phyloP scores from a whole-genome alignment of 2,888 invertebrate genomes.

The Drosophila quinaria region DNA sequence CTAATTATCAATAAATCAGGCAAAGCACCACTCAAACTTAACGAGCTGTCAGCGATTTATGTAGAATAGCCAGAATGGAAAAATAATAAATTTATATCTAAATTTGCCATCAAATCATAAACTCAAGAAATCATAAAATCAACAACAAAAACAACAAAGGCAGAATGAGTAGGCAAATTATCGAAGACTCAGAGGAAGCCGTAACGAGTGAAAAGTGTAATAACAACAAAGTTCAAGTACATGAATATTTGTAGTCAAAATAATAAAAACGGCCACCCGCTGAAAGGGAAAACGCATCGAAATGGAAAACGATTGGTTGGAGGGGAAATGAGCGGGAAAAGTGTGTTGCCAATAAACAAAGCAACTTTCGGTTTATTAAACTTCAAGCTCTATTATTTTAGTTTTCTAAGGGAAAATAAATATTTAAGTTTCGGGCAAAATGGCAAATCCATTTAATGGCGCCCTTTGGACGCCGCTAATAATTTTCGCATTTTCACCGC shows the following conservation, averaged over 20 bases:
- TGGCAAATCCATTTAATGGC: constrained; percentile 44
- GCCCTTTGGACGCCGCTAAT: constrained; percentile 61
- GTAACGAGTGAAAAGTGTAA: not conserved
- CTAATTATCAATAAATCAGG: constrained; percentile 67
- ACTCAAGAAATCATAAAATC: constrained; percentile 66
- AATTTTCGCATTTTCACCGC: constrained; percentile 60
- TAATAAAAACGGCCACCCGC: constrained; percentile 37
- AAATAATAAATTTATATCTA: constrained; percentile 43
- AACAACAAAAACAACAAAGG: constrained; percentile 37
- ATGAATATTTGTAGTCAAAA: constrained; percentile 45
- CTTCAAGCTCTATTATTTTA: constrained; percentile 8
- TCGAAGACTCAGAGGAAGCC: not conserved
- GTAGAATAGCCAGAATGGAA: constrained; percentile 15
- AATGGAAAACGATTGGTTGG: constrained; percentile 37
- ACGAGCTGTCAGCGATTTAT: constrained; percentile 74
- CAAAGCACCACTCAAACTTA: constrained; percentile 55
- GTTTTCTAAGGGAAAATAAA: constrained; percentile 3
- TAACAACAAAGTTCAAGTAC: constrained; percentile 62
- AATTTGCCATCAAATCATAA: constrained; percentile 72
- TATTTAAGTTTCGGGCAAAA: constrained; percentile 17
- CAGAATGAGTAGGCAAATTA: not conserved
- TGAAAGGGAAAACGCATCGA: constrained; percentile 37
- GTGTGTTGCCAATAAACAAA: constrained; percentile 9
- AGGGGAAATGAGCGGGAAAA: not conserved
- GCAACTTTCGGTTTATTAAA: constrained; percentile 3